Conservation (phyloP, 2,888 invertebrate genomes). For the Limnephilus rhombicus region DNA sequence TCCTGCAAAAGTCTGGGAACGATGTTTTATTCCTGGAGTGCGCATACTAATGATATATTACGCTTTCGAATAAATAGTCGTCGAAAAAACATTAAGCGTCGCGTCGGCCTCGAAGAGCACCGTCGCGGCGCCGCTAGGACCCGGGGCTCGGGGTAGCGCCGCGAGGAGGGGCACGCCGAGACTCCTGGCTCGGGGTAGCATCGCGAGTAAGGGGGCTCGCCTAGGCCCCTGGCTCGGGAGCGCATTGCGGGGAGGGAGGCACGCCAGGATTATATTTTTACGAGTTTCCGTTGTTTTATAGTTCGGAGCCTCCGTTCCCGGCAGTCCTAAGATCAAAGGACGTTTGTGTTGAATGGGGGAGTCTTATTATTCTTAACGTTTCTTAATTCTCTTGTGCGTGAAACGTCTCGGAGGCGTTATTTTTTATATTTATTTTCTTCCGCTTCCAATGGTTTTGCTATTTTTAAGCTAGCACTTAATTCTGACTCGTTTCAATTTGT, state of each 20-base stretch:
- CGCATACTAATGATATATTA: slow-evolving; percentile 65
- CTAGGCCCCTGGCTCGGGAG: slow-evolving; percentile 16
- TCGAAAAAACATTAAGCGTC: slow-evolving; percentile 61
- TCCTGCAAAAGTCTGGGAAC: slow-evolving; percentile 13
- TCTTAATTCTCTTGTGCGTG: slow-evolving; percentile 48
- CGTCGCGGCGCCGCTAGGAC: slow-evolving; percentile 48
- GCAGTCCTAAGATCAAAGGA: slow-evolving; percentile 51
- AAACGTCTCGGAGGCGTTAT: slow-evolving; percentile 35
- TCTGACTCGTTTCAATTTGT: neutral
- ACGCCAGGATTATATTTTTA: slow-evolving; percentile 63
- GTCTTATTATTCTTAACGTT: slow-evolving; percentile 49
- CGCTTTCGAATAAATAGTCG: slow-evolving; percentile 62
- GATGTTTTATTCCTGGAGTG: slow-evolving; percentile 48
- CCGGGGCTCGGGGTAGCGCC: neutral
- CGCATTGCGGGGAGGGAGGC: slow-evolving; percentile 22
- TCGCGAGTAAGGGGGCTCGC: neutral
- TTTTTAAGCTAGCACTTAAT: neutral
- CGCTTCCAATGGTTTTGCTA: neutral
- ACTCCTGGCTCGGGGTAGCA: neutral
- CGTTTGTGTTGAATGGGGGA: slow-evolving; percentile 43
- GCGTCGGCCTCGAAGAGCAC: slow-evolving; percentile 42
- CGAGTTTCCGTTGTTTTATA: slow-evolving; percentile 66
- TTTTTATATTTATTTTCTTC: slow-evolving; percentile 6
- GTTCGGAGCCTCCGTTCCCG: slow-evolving; percentile 52
- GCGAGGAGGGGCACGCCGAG: neutral